Evolutionary conservation across 2,888 invertebrate species (phyloP).

Genomic region (Monopis laevigella): DNA sequence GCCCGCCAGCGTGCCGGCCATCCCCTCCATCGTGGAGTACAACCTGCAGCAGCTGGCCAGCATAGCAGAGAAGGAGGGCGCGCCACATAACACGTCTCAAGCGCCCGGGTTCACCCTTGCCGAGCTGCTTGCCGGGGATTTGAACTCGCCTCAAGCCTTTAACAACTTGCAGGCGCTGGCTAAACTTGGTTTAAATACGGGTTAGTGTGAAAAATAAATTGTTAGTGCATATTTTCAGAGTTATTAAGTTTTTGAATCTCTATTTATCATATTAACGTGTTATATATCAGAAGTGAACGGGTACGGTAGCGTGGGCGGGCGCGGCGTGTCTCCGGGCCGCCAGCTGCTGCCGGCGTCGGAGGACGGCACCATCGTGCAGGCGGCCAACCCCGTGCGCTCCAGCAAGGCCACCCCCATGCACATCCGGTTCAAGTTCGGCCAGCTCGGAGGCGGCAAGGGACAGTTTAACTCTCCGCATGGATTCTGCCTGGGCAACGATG

Average conservation of each 20-base stretch:
- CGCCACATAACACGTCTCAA: constrained; percentile 64
- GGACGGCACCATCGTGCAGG: constrained; percentile 51
- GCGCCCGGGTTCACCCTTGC: constrained; percentile 78
- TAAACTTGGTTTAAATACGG: constrained; percentile 80
- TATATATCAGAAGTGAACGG: constrained; percentile 53
- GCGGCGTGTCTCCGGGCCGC: constrained; percentile 60
- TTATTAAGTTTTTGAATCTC: too few species aligned
- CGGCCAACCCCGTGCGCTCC: constrained; percentile 67
- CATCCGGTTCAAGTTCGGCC: constrained; percentile 92
- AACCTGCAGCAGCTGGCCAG: constrained; percentile 86
- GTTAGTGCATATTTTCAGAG: too few species aligned
- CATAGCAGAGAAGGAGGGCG: constrained; percentile 75
- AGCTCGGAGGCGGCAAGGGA: constrained; percentile 89
- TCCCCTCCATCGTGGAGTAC: constrained; percentile 83
- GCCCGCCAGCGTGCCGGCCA: constrained; percentile 38
- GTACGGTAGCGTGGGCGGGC: constrained; percentile 48
- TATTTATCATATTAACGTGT: too few species aligned
- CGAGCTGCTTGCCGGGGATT: constrained; percentile 79
- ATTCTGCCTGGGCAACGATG: constrained; percentile 93
- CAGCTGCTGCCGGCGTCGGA: constrained; percentile 54
- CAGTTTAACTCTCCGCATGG: constrained; percentile 98
- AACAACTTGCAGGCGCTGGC: constrained; percentile 91
- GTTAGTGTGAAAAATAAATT: constrained; percentile 41
- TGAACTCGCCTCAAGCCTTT: constrained; percentile 77
- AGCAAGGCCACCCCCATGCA: constrained; percentile 87